A percentile compares a stretch with the other conserved stretches of the same genome.
Conservation (phyloP, 2,888 invertebrate genomes). For the Oegoconia quadripuncta region DNA sequence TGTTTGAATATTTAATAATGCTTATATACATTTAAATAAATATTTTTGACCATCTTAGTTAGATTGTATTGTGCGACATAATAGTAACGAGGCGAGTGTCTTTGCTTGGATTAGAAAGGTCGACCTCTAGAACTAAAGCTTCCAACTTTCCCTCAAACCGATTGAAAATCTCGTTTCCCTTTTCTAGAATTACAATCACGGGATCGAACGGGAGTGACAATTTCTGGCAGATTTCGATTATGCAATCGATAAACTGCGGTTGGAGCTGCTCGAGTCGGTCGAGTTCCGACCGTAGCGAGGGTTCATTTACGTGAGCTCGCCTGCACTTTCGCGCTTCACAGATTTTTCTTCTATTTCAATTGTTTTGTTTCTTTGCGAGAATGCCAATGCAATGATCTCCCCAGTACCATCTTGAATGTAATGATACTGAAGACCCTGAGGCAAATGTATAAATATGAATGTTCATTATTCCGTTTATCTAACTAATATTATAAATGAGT, state of each 20-base stretch:
- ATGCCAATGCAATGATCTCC: constrained; percentile 55
- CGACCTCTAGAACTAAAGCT: constrained; percentile 32
- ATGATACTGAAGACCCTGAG: too few species aligned
- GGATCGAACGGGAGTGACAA: constrained; percentile 24
- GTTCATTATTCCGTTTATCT: too few species aligned
- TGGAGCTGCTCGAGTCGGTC: constrained; percentile 29
- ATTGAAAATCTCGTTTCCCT: constrained; percentile 14
- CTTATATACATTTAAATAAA: too few species aligned
- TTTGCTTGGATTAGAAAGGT: constrained; percentile 29
- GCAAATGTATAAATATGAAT: too few species aligned
- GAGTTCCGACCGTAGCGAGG: constrained; percentile 25
- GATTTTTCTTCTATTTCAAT: constrained; percentile 53
- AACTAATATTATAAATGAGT: too few species aligned
- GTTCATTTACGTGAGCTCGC: constrained; percentile 38
- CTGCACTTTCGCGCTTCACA: constrained; percentile 53
- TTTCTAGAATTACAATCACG: constrained; percentile 16
- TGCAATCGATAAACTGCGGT: constrained; percentile 31
- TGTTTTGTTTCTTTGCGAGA: constrained; percentile 52
- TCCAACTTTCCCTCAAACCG: constrained; percentile 25
- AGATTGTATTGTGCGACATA: constrained; percentile 50
- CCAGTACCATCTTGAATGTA: constrained; percentile 46
- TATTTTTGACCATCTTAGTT: too few species aligned
- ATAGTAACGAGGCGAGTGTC: constrained; percentile 36
- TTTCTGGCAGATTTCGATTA: constrained; percentile 27
- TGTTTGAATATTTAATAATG: too few species aligned